These are phyloP conservation scores for Leptoclinus maculatus DNA, from an alignment of 2,797 vertebrate genomes.

Conservation along the genomic window DNA sequence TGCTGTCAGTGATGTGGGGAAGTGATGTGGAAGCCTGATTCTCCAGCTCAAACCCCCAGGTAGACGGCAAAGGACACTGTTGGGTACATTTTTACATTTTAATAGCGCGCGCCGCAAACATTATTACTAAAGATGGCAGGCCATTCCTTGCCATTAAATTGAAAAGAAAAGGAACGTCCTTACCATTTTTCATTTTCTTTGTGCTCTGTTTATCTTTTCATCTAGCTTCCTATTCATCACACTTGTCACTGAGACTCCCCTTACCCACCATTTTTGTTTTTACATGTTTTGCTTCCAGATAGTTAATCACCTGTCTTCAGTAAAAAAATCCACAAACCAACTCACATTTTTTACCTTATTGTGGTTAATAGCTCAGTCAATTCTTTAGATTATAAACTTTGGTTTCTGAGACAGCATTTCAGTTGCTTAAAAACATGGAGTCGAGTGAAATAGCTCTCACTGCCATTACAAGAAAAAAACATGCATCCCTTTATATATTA, in stretches of 20 bases:
- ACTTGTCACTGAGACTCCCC: slow-evolving; percentile 41
- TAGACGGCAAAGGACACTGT: slow-evolving; percentile 58
- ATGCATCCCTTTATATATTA: not conserved
- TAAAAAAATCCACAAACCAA: not conserved
- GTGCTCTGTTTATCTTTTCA: slow-evolving; percentile 46
- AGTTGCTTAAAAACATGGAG: not conserved
- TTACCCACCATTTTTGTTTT: not conserved
- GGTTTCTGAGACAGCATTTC: not conserved
- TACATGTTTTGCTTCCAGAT: slow-evolving; percentile 8
- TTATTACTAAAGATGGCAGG: slow-evolving; percentile 58
- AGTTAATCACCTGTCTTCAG: slow-evolving; percentile 16
- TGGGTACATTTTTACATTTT: slow-evolving; percentile 71
- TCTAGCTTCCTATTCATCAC: slow-evolving; percentile 61
- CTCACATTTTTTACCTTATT: not conserved
- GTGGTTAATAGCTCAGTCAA: not conserved
- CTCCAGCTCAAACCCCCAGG: slow-evolving; percentile 54
- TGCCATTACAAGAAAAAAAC: not conserved
- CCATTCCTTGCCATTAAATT: slow-evolving; percentile 56
- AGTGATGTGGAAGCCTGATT: slow-evolving; percentile 68
- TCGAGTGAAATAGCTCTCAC: not conserved
- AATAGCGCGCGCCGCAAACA: slow-evolving; percentile 44
- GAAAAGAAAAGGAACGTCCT: slow-evolving; percentile 62
- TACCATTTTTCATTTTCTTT: slow-evolving; percentile 57
- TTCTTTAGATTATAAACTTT: not conserved
- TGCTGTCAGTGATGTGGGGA: slow-evolving; percentile 73